Evolutionary conservation across 2,888 invertebrate species (phyloP), one percentile per base, ranked within the genome.

Genomic region (Ennomos quercinarius): DNA sequence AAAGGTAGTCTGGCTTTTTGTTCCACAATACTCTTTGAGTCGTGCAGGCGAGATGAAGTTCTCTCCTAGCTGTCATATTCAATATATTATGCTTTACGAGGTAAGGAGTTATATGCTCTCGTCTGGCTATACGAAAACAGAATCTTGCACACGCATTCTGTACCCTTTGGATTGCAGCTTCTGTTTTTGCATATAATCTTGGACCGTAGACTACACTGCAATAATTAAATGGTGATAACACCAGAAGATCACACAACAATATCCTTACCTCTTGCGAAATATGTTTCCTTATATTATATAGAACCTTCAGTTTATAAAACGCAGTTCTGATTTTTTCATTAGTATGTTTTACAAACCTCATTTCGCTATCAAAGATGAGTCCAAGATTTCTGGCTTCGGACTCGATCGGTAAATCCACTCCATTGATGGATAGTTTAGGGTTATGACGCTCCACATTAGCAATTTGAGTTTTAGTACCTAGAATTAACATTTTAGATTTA

Each of bases 121-220:
- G 46, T 12, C 39, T 37, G 8, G 62, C 60, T 27, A 45, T 45
- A 27, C 10, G 10, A 27, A 45, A 53, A 11, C 44, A 53, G 12
- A 44, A 53, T n/a, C 53, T 11, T 4, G 36, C 43, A 34, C 53
- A 53, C 9, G 53, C 53, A 39, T 45, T 53, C 11, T 53, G 45
- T 10, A 45, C 49, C 10, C 62, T 10, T 34, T 67, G 64, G 10
- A 67, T 63, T 10, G 62, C 46, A n/a, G 39, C 48, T 49, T 56
- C 51, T 2, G 54, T 56, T 9, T 46, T 58, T 0, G 38, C 35
- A 10, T 55, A 41, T 1, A 68, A 11, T 17, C 62, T 56, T 0
- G 64, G 64, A 2, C 17, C 17, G 3, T 17, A 17, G 17, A 17
- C 17, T 17, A 3, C 17, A 3, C 17, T 17, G 3, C 0, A 63